Conservation (phyloP, 2,113 vertebrate species). For the Illadopsis cleaveri region DNA sequence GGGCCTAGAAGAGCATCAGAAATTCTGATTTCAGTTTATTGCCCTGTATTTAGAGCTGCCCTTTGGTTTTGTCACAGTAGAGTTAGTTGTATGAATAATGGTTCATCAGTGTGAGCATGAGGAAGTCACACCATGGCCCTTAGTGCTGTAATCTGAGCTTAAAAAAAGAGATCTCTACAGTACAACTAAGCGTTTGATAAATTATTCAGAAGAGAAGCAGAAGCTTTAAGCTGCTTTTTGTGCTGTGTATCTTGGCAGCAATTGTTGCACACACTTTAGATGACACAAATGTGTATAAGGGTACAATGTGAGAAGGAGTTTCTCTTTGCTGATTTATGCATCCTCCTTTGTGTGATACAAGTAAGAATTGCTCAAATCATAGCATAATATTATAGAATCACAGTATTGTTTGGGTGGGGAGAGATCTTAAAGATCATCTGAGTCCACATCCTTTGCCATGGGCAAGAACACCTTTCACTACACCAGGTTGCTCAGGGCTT, state of each 20-base stretch:
- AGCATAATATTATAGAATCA: not conserved
- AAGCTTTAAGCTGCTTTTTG: not conserved
- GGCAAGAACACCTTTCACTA: not conserved
- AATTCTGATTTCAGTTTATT: not conserved
- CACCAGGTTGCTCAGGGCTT: not conserved
- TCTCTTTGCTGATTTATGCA: not conserved
- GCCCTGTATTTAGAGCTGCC: not conserved
- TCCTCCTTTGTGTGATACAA: not conserved
- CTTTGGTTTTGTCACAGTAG: not conserved
- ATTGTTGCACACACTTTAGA: not conserved
- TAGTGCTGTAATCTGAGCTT: not conserved
- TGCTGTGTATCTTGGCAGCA: not conserved
- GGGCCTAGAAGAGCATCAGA: not conserved
- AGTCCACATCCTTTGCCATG: not conserved
- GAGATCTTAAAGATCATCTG: not conserved
- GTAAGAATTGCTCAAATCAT: not conserved
- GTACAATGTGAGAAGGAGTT: not conserved
- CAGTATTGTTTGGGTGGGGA: accelerated
- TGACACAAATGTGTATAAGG: not conserved
- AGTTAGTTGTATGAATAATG: not conserved
- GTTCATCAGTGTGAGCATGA: not conserved
- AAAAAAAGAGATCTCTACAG: not conserved
- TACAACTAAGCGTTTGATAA: not conserved
- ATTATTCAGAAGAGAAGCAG: slow-evolving; percentile 24
- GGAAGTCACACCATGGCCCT: not conserved